phyloP scores from a whole-genome alignment of 2,113 vertebrate species.

The Rallus limicola region DNA sequence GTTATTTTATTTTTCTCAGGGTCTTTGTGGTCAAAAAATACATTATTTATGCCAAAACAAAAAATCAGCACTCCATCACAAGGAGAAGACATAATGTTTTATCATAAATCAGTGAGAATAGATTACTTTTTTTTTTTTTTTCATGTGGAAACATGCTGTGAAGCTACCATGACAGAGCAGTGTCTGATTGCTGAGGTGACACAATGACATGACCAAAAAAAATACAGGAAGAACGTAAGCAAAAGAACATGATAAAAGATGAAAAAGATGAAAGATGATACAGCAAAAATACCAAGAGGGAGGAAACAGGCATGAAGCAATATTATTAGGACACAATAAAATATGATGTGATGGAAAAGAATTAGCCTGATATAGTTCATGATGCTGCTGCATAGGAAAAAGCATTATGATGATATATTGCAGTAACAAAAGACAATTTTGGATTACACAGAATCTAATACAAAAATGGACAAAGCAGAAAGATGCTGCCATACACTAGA shows the following conservation, averaged over 20 bases:
- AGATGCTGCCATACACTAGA: background rate
- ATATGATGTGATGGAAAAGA: conserved; percentile 1
- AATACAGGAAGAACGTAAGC: conserved; percentile 16
- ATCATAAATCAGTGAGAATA: background rate
- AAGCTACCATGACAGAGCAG: background rate
- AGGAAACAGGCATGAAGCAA: conserved; percentile 15
- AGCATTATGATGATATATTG: conserved; percentile 6
- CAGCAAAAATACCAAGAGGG: background rate
- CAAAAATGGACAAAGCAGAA: conserved; percentile 1
- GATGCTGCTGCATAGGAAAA: background rate
- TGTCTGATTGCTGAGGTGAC: background rate
- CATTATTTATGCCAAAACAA: background rate
- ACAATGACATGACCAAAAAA: background rate
- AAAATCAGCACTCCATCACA: background rate
- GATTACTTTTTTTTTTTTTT: background rate
- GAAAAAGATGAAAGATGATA: conserved; percentile 38
- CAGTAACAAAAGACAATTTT: background rate
- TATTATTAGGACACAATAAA: background rate
- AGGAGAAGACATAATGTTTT: background rate
- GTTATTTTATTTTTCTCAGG: background rate
- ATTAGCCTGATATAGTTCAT: conserved; percentile 4
- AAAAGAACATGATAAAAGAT: conserved; percentile 35
- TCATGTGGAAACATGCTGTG: background rate
- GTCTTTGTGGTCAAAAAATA: background rate
- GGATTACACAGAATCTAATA: background rate